Evolutionary conservation across 2,113 vertebrate genomes (phyloP).

Genomic region (Strix uralensis): DNA sequence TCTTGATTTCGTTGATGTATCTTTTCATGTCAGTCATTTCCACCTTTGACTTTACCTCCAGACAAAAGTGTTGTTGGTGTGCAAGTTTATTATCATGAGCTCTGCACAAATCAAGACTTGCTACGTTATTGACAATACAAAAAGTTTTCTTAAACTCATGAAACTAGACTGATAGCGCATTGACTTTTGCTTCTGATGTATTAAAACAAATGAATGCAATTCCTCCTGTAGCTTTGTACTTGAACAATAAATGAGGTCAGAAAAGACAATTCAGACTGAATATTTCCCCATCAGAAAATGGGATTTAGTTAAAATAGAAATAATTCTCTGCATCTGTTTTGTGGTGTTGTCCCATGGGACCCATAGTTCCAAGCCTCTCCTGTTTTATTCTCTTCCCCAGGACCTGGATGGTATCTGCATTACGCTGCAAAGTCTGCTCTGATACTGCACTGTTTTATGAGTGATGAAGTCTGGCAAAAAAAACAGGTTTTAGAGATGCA

Average conservation of each 20-base stretch:
- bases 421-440: not conserved
- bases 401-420: not conserved
- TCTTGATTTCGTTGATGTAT: not conserved
- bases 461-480: not conserved
- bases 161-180: not conserved
- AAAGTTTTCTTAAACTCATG: not conserved
- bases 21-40: not conserved
- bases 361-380: not conserved
- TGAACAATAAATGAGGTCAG: not conserved
- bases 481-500: not conserved
- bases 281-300: not conserved
- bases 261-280: not conserved
- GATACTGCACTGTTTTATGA: not conserved
- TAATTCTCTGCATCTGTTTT: not conserved
- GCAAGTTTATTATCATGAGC: not conserved
- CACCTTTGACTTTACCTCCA: not conserved
- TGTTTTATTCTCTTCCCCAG: not conserved
- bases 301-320: not conserved
- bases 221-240: not conserved
- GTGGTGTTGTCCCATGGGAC: not conserved
- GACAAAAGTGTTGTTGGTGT: not conserved
- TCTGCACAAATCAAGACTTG: not conserved
- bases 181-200: not conserved
- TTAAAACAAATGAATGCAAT: not conserved
- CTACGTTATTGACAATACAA: not conserved